Conservation (phyloP, 2,113 vertebrate genomes). For the Melanostigma gelatinosum region DNA sequence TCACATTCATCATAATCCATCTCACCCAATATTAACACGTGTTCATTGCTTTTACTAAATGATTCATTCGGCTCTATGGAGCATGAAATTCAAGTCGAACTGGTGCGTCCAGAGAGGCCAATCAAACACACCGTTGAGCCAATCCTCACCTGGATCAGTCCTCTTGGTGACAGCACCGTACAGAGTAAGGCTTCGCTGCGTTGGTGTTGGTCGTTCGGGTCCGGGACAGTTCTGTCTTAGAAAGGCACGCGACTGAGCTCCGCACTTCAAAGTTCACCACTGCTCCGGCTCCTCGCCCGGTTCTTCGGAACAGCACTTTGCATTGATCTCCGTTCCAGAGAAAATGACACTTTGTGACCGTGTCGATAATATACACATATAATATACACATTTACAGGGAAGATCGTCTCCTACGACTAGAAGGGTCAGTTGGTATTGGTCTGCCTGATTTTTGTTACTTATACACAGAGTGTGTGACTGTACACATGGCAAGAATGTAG, state of each 20-base stretch:
- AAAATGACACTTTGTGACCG: constrained; percentile 75
- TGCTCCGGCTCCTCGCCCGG: constrained; percentile 8
- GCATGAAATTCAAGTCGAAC: constrained; percentile 51
- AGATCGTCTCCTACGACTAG: constrained; percentile 2
- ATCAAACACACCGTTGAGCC: constrained; percentile 28
- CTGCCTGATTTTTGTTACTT: constrained; percentile 1
- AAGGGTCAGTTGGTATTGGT: constrained; percentile 12
- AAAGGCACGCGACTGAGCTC: constrained; percentile 72
- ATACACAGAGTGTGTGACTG: constrained; percentile 19
- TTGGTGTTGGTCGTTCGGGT: constrained; percentile 35
- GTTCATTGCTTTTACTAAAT: constrained; percentile 33
- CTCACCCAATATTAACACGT: constrained; percentile 7
- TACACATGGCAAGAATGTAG: constrained; percentile 34
- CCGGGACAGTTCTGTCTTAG: constrained; percentile 46
- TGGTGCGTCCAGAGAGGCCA: constrained; percentile 5
- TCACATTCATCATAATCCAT: constrained; percentile 17
- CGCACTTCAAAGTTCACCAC: constrained; percentile 41
- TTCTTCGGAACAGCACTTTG: constrained; percentile 70
- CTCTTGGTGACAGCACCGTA: constrained; percentile 26
- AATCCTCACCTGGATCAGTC: constrained; percentile 36
- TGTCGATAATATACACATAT: constrained; percentile 60
- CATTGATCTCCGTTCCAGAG: constrained; percentile 61
- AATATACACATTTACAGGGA: constrained; percentile 53
- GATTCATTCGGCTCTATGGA: constrained; percentile 33
- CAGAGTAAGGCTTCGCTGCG: constrained; percentile 58